A percentile compares a stretch with the other conserved stretches of the same genome.
phyloP scores from a whole-genome alignment of 1,140 invertebrate species.

The Anadara kagoshimensis region DNA sequence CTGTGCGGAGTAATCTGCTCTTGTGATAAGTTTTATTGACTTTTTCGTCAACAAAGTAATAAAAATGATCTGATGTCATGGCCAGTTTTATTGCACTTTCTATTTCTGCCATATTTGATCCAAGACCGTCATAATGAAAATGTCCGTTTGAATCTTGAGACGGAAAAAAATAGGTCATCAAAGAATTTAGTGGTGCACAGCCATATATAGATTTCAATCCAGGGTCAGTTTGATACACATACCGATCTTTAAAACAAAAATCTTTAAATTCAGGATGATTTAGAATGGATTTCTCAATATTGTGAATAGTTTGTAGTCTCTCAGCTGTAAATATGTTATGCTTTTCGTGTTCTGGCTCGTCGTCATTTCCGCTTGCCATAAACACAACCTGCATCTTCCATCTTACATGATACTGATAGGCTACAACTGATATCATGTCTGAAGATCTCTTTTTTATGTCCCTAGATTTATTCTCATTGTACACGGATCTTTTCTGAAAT shows the following conservation, averaged over 20 bases:
- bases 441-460: constrained; percentile 7
- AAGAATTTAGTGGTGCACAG: constrained; percentile 66
- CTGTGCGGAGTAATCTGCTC: constrained; percentile 58
- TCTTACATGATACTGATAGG: constrained; percentile 25
- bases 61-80: constrained; percentile 63
- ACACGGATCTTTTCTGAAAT: not conserved
- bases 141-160: constrained; percentile 42
- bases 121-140: constrained; percentile 62
- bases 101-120: constrained; percentile 53
- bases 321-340: constrained; percentile 66
- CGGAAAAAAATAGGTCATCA: constrained; percentile 68
- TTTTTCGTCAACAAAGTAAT: constrained; percentile 67
- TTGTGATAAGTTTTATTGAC: constrained; percentile 60
- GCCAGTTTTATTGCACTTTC: constrained; percentile 61
- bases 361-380: constrained; percentile 53
- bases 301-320: constrained; percentile 55
- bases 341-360: constrained; percentile 3
- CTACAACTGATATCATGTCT: not conserved
- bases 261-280: constrained; percentile 53
- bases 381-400: constrained; percentile 49
- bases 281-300: constrained; percentile 61
- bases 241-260: constrained; percentile 60
- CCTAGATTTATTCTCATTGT: not conserved
- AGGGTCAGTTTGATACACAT: constrained; percentile 30
- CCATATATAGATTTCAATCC: constrained; percentile 46